Evolutionary conservation across 1,140 invertebrate genomes (phyloP).

Genomic region (Dysdera silvatica): DNA sequence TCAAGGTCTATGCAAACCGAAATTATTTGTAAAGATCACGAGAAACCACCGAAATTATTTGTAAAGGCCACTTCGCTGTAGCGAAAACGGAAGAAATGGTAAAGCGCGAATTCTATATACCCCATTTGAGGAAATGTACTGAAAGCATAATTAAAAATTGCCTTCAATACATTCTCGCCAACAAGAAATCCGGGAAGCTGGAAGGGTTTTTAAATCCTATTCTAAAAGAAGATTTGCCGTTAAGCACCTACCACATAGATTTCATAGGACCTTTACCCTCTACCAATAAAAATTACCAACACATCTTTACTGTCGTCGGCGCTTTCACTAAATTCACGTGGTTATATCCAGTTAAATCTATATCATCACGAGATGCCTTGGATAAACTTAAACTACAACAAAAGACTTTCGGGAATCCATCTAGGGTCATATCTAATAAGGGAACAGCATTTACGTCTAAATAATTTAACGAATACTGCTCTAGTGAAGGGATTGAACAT

Average conservation of each 20-base stretch:
- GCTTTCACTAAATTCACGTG: neutral
- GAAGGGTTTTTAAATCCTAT: conserved; percentile 8
- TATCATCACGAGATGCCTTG: neutral
- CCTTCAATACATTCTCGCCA: neutral
- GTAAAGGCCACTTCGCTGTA: neutral
- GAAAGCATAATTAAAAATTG: neutral
- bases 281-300: conserved; percentile 1
- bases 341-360: neutral
- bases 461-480: neutral
- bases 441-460: neutral
- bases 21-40: neutral
- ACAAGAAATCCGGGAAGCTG: conserved; percentile 3
- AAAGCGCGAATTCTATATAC: neutral
- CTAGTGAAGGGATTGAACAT: neutral
- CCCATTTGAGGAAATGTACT: neutral
- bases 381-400: neutral
- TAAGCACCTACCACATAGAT: neutral
- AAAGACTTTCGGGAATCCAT: neutral
- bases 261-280: neutral
- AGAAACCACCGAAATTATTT: no score
- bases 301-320: neutral
- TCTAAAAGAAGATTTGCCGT: conserved; percentile 2
- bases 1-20: neutral
- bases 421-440: neutral
- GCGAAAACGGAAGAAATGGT: neutral